A percentile compares a stretch with the other conserved stretches of the same genome.
Evolutionary conservation across 1,140 invertebrate genomes (phyloP).

Genomic region (Diplogasteroides magnus): DNA sequence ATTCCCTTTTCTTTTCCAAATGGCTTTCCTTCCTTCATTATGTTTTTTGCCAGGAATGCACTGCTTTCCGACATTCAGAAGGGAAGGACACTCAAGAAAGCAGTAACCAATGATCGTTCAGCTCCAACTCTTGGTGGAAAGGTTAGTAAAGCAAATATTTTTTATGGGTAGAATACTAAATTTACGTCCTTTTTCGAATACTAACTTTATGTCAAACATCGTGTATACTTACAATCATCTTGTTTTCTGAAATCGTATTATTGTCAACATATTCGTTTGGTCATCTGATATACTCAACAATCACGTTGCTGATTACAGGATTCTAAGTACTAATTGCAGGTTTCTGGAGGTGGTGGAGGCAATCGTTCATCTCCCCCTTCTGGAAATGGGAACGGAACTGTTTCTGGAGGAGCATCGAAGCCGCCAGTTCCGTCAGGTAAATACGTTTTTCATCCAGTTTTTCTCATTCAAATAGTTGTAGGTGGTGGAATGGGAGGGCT

Average conservation of each 20-base stretch:
- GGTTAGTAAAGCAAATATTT: neutral
- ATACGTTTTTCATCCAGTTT: too few relatives aligned
- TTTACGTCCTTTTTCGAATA: neutral
- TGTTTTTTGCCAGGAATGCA: neutral
- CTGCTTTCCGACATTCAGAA: neutral
- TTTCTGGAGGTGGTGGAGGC: too few relatives aligned
- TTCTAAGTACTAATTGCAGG: too few relatives aligned
- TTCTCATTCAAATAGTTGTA: neutral
- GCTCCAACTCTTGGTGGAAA: neutral
- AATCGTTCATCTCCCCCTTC: too few relatives aligned
- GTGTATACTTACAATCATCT: neutral
- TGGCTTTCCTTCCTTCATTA: neutral
- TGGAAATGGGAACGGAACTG: too few relatives aligned
- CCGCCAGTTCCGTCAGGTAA: too few relatives aligned
- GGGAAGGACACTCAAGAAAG: neutral
- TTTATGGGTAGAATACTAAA: neutral
- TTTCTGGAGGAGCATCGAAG: neutral
- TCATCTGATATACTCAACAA: too few relatives aligned
- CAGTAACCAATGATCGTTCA: neutral
- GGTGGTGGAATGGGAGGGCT: constrained; percentile 3
- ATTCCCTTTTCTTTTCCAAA: neutral
- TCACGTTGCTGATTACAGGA: too few relatives aligned
- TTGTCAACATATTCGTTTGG: too few relatives aligned
- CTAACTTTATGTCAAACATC: neutral
- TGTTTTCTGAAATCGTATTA: neutral